phyloP scores from a whole-genome alignment of 2,113 vertebrate species.

The Macrotis lagotis region DNA sequence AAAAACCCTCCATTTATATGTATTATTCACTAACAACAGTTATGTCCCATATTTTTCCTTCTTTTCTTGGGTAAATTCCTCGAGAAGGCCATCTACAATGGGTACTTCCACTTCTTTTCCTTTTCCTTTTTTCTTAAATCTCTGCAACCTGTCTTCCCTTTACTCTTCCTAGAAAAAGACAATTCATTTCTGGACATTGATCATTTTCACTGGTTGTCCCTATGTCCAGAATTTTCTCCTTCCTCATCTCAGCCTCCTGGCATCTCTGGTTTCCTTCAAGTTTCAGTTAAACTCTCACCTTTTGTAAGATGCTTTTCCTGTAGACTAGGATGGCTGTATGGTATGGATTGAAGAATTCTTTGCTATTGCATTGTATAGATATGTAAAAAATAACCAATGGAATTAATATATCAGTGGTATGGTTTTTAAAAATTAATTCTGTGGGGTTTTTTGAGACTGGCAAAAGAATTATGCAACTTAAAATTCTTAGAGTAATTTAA shows the following conservation, averaged over 20 bases:
- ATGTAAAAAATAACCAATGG: background rate
- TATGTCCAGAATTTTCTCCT: background rate
- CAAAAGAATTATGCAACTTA: background rate
- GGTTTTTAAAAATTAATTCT: background rate
- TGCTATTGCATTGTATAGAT: background rate
- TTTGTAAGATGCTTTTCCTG: background rate
- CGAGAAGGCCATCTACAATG: background rate
- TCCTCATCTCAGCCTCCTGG: background rate
- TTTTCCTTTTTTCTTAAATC: background rate
- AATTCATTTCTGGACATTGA: background rate
- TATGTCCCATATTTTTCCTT: background rate
- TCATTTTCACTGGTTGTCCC: background rate
- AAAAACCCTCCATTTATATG: background rate
- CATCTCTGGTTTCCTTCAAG: background rate
- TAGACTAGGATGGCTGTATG: background rate
- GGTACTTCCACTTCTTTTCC: background rate
- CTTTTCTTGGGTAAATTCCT: background rate
- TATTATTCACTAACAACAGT: background rate
- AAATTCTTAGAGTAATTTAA: background rate
- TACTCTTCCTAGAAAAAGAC: background rate
- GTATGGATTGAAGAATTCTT: background rate
- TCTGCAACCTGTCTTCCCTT: background rate
- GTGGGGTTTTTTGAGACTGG: background rate
- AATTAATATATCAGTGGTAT: background rate
- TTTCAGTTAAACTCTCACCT: background rate